These are phyloP conservation scores for Morpho deidamia DNA, from an alignment of 2,888 invertebrate species.

Conservation along the genomic window DNA sequence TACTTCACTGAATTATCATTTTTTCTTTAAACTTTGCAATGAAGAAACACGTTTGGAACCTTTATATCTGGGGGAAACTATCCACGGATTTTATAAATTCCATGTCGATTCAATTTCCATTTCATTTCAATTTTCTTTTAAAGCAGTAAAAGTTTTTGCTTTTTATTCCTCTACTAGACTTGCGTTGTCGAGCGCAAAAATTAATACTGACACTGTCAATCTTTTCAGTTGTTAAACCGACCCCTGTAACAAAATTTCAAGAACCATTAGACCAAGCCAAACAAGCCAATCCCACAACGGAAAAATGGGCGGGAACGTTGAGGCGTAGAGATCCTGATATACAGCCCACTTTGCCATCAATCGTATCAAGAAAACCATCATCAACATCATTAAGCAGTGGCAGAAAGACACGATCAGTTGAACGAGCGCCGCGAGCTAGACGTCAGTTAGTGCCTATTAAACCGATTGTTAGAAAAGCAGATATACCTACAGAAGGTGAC, in stretches of 20 bases:
- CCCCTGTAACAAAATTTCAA: conserved; percentile 44
- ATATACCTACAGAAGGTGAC: conserved; percentile 59
- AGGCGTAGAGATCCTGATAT: conserved; percentile 81
- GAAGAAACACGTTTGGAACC: too few relatives aligned
- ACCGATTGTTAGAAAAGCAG: conserved; percentile 47
- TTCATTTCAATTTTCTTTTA: too few relatives aligned
- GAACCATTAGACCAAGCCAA: conserved; percentile 49
- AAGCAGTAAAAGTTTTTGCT: too few relatives aligned
- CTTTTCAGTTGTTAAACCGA: conserved; percentile 59
- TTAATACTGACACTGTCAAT: too few relatives aligned
- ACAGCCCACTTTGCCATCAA: conserved; percentile 81
- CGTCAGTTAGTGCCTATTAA: conserved; percentile 57
- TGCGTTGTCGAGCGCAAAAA: too few relatives aligned
- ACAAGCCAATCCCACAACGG: conserved; percentile 68
- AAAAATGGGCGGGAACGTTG: conserved; percentile 84
- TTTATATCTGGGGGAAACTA: too few relatives aligned
- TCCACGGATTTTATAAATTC: too few relatives aligned
- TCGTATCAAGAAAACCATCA: conserved; percentile 67
- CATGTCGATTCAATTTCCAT: too few relatives aligned
- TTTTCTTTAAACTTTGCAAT: too few relatives aligned
- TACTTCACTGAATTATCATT: too few relatives aligned
- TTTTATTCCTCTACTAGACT: too few relatives aligned
- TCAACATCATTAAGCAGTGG: conserved; percentile 69
- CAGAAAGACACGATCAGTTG: conserved; percentile 64
- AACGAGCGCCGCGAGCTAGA: conserved; percentile 51